A percentile compares a stretch with the other conserved stretches of the same genome.
phyloP scores from a whole-genome alignment of 2,888 invertebrate species.

The Alitta virens region DNA sequence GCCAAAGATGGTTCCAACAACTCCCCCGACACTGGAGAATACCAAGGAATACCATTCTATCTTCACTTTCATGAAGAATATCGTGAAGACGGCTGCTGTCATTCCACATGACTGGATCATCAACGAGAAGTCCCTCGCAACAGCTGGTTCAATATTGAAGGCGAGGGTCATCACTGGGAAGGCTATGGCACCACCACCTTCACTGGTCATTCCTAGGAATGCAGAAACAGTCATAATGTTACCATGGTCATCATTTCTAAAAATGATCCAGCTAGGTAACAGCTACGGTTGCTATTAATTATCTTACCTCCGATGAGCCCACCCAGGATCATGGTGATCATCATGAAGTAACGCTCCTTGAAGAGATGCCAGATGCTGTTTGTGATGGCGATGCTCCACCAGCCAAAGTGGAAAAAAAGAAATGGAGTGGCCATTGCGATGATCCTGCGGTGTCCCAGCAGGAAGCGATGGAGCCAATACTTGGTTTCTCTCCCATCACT shows the following conservation, averaged over 20 bases:
- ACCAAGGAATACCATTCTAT: conserved; percentile 5
- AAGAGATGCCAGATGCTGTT: conserved; percentile 8
- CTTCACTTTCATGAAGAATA: conserved; percentile 12
- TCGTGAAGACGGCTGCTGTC: conserved; percentile 10
- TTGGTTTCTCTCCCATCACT: not conserved
- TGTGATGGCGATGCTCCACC: conserved; percentile 5
- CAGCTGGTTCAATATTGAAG: not conserved
- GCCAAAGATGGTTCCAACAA: conserved; percentile 45
- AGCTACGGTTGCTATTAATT: not conserved
- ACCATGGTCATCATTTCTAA: too few species aligned
- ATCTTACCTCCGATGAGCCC: conserved; percentile 7
- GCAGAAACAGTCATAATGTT: too few species aligned
- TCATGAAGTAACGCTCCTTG: conserved; percentile 5
- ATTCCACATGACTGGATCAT: conserved; percentile 16
- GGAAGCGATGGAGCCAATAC: not conserved
- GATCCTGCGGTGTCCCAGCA: not conserved
- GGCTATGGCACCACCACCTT: conserved; percentile 14
- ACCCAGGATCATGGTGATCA: conserved; percentile 10
- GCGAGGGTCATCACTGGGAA: conserved; percentile 14
- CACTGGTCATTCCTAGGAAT: conserved; percentile 8
- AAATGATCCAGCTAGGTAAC: too few species aligned
- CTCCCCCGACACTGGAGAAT: conserved; percentile 30
- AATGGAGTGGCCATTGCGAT: conserved; percentile 5
- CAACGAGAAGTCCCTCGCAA: conserved; percentile 13
- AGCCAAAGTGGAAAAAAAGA: conserved; percentile 1